Evolutionary conservation across 2,113 vertebrate genomes (phyloP).

Genomic region (Thryonomys swinderianus): DNA sequence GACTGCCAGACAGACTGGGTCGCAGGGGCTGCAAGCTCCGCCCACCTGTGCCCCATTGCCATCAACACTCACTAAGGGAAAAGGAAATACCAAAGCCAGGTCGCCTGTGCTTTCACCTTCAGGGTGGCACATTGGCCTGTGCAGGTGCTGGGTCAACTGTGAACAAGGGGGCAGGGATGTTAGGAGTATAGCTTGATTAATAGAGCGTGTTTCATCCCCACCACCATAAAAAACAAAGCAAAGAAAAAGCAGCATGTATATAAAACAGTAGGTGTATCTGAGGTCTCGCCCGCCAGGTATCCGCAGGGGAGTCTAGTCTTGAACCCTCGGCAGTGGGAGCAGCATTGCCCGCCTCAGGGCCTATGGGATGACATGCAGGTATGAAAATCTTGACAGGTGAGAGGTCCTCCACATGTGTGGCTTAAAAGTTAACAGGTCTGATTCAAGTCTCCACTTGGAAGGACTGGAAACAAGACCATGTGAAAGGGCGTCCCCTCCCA

Average conservation of each 20-base stretch:
- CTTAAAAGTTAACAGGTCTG: background rate
- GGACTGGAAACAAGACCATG: background rate
- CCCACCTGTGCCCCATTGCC: background rate
- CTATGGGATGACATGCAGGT: too few species aligned
- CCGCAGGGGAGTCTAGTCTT: background rate
- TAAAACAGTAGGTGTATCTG: background rate
- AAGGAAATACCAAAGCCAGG: background rate
- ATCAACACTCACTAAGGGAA: background rate
- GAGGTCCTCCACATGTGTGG: too few species aligned
- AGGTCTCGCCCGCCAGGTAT: background rate
- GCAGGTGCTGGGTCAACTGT: background rate
- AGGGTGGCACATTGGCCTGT: background rate
- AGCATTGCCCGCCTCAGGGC: background rate
- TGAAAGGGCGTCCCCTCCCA: background rate
- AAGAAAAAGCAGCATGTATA: background rate
- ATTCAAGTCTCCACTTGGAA: background rate
- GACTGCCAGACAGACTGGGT: background rate
- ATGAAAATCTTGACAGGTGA: fast-evolving
- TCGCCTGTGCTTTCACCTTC: background rate
- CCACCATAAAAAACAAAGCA: too few species aligned
- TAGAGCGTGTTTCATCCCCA: background rate
- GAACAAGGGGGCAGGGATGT: background rate
- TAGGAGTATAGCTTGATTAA: fast-evolving
- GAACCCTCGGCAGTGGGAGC: background rate
- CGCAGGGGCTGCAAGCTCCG: background rate